Evolutionary conservation across 2,113 vertebrate genomes (phyloP).

Genomic region (Aptenodytes forsteri): DNA sequence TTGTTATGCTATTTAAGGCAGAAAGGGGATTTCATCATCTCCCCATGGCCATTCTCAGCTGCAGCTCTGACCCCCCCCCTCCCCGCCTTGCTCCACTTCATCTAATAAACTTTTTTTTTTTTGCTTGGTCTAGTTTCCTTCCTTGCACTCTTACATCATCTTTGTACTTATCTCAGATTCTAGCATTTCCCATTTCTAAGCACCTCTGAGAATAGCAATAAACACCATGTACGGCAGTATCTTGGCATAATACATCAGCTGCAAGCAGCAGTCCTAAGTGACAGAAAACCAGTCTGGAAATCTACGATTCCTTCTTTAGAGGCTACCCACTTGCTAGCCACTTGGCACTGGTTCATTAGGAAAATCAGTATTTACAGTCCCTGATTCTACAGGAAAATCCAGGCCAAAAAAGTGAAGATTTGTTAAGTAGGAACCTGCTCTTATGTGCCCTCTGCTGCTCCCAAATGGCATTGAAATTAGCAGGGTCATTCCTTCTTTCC

Average conservation of each 20-base stretch:
- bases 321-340: neutral
- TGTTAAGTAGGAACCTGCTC: neutral
- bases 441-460: conserved; percentile 44
- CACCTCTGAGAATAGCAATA: conserved; percentile 30
- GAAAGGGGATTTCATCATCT: conserved; percentile 23
- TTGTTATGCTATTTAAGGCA: neutral
- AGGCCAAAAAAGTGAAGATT: neutral
- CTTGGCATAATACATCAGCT: neutral
- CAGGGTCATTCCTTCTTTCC: neutral
- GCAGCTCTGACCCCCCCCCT: neutral
- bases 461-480: neutral
- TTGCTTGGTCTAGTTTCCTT: conserved; percentile 31
- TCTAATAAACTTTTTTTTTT: conserved; percentile 15
- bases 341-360: neutral
- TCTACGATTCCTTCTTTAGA: neutral
- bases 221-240: neutral
- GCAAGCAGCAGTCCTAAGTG: neutral
- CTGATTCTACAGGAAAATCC: neutral
- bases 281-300: neutral
- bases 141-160: conserved; percentile 25
- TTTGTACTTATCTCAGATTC: conserved; percentile 40
- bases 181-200: conserved; percentile 36
- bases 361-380: neutral
- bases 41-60: neutral
- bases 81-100: neutral